phyloP scores from a whole-genome alignment of 1,140 invertebrate genomes.

The Drosophila athabasca region DNA sequence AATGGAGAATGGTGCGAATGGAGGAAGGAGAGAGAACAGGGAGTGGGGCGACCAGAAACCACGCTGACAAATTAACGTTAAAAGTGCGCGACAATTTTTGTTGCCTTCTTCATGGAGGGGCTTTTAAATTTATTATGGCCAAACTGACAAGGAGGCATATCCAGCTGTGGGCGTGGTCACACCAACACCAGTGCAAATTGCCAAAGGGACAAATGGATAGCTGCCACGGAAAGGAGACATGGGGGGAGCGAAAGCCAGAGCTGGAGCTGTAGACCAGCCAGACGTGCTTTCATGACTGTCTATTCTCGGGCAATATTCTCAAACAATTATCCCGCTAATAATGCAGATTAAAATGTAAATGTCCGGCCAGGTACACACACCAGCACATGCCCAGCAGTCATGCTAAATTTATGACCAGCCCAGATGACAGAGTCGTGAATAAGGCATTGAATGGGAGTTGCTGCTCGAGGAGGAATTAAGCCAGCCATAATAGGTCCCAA shows the following conservation, averaged over 20 bases:
- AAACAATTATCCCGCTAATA: conserved; percentile 77
- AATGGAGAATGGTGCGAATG: not conserved
- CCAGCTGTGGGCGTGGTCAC: conserved; percentile 19
- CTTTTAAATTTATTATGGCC: conserved; percentile 72
- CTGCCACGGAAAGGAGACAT: not conserved
- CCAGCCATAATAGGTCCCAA: conserved; percentile 1
- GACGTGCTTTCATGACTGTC: conserved; percentile 14
- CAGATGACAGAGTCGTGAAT: conserved; percentile 40
- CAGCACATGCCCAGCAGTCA: not conserved
- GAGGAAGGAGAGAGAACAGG: not conserved
- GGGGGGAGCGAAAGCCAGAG: not conserved
- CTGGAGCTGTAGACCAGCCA: not conserved
- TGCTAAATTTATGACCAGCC: conserved; percentile 45
- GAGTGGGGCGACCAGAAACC: conserved; percentile 10
- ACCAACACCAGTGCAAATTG: conserved; percentile 45
- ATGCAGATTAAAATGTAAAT: conserved; percentile 79
- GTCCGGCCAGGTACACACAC: conserved; percentile 15
- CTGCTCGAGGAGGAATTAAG: too few relatives aligned
- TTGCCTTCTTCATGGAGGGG: conserved; percentile 26
- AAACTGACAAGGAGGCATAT: conserved; percentile 23
- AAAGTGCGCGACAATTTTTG: conserved; percentile 48
- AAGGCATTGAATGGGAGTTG: not conserved
- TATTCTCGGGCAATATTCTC: conserved; percentile 50
- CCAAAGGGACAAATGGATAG: conserved; percentile 55
- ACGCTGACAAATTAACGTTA: conserved; percentile 68